Base-by-base conservation (phyloP, 2,113 vertebrate species). In the Salvelinus alpinus region DNA sequence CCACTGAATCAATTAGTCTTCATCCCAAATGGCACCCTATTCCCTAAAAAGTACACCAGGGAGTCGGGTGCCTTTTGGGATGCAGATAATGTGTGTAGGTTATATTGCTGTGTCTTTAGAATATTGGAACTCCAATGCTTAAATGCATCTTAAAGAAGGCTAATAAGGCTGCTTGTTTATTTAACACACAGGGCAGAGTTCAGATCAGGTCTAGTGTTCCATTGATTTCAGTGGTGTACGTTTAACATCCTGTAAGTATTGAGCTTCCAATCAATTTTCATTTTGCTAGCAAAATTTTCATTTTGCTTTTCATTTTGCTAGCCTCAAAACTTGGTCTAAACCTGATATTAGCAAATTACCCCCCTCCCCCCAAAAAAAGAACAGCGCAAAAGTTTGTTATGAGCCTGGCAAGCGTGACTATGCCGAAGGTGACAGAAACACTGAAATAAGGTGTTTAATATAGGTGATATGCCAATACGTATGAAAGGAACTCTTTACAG, bases 401-500 rank as follows among this genome's bases (percentile, higher is more conserved):
- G 34, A 38, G 6, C 1, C 34, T 44, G 38, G 34, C 34, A 38
- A 9, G 38, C 38, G 1, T 11, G 38, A 44, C 38, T 44, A 44
- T 44, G 38, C 8, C 38, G 18, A 54, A 54, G 13, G 16, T 54
- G 16, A 13, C 48, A 54, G 48, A 54, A 54, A 54, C 12, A 54
- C 5, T 54, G 48, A 14, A 18, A 14, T 4, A 54, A 1, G 8
- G 38, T 44, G 9, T 44, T 44, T 54, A 54, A 54, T 16, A 16
- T 14, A 54, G 14, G 12, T 54, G 13, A 54, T 54, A 54, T 14
- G 48, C 48, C 48, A 54, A 54, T 16, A 54, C 4, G 16, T 31
- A 68, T 16, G 8, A 60, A 72, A 48, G 6, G 27, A 80, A 57
- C 34, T 60, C 54, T 64, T 73, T 70, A 64, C 27, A n/a, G 73